phyloP scores from a whole-genome alignment of 2,888 invertebrate genomes.

The Lasioglossum zephyrum region DNA sequence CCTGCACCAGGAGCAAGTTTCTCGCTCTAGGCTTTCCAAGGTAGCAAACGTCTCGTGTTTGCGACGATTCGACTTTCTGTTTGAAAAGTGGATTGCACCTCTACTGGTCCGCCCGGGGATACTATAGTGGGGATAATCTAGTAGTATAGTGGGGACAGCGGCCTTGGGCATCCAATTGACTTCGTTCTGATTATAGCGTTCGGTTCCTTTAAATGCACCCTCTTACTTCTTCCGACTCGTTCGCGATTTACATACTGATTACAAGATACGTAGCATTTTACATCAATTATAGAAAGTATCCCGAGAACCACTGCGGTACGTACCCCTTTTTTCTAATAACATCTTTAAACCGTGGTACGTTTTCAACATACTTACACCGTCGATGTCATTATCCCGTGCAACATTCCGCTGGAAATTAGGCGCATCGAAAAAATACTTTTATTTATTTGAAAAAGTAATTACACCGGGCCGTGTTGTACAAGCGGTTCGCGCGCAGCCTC shows the following conservation, averaged over 20 bases:
- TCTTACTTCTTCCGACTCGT: conserved; percentile 9
- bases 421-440: not conserved
- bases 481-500: conserved; percentile 37
- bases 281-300: conserved; percentile 10
- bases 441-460: conserved; percentile 46
- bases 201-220: not conserved
- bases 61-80: not conserved
- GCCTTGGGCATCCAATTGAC: not conserved
- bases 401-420: not conserved
- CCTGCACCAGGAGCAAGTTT: not conserved
- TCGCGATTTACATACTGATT: conserved; percentile 7
- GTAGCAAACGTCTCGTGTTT: not conserved
- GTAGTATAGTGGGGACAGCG: not conserved
- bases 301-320: not conserved
- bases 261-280: conserved; percentile 7
- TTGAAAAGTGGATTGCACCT: not conserved
- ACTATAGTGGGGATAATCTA: not conserved
- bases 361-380: not conserved
- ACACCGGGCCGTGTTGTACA: conserved; percentile 27
- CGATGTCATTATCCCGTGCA: conserved; percentile 2
- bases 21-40: not conserved
- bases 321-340: conserved; percentile 7
- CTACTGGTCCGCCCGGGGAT: not conserved
- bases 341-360: not conserved
- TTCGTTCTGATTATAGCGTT: conserved; percentile 10